These are phyloP conservation scores for Bombylius discolor DNA, from an alignment of 2,888 invertebrate species.

Conservation along the genomic window DNA sequence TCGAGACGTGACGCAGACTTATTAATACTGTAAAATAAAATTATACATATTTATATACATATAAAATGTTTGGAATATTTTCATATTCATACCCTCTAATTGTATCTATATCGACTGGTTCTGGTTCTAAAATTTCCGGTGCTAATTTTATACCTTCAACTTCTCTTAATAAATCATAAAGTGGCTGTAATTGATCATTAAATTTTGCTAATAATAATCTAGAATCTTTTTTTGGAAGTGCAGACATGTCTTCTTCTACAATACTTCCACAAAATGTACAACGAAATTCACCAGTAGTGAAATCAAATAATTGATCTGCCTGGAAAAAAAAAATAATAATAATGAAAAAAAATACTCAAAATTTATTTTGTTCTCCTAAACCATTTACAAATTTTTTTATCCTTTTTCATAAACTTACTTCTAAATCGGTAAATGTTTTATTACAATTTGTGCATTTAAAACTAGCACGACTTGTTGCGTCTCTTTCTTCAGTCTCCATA, in stretches of 20 bases:
- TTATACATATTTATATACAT: neutral
- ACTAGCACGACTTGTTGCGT: constrained; percentile 88
- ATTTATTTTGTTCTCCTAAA: no score
- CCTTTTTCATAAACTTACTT: constrained; percentile 41
- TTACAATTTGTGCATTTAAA: constrained; percentile 85
- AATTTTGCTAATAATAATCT: constrained; percentile 79
- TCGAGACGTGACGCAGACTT: constrained; percentile 38
- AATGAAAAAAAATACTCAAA: neutral
- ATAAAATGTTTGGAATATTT: neutral
- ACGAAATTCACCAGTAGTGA: constrained; percentile 68
- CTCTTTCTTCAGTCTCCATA: constrained; percentile 89
- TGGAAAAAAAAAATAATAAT: constrained; percentile 29
- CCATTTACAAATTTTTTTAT: neutral
- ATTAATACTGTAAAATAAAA: constrained; percentile 23
- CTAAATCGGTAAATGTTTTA: constrained; percentile 91
- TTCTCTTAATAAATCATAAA: constrained; percentile 79
- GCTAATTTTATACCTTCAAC: constrained; percentile 88
- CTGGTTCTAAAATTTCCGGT: constrained; percentile 87
- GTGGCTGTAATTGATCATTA: constrained; percentile 84
- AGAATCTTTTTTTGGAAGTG: constrained; percentile 86
- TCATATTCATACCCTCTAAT: constrained; percentile 51
- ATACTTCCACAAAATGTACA: constrained; percentile 82
- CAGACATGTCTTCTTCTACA: constrained; percentile 90
- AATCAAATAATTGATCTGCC: constrained; percentile 83
- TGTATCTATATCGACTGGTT: constrained; percentile 78